Evolutionary conservation across 2,113 vertebrate genomes (phyloP), one percentile per base, ranked within the genome.

Genomic region (Salvelinus namaycush): DNA sequence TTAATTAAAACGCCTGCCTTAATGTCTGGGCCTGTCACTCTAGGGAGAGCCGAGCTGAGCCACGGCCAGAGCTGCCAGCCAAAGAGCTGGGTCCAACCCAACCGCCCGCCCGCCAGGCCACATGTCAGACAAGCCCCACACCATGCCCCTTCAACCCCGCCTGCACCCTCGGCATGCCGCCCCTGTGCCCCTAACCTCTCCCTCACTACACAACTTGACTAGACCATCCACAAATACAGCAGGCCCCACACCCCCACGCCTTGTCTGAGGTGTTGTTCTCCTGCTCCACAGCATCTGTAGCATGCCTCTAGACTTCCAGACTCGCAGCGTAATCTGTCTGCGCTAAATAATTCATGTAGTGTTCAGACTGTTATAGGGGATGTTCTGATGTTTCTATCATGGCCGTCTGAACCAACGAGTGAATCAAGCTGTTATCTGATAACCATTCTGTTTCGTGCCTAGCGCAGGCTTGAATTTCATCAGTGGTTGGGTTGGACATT

Each of bases 1-100:
- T 89, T 93, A 92, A 91, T 93, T 93, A 92, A 92, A 92, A 91
- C 82, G 91, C 89, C 89, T 90, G 87, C 87, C 90, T 90, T 91
- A 92, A 90, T 92, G 89, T 92, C 87, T 90, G 86, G 86, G 88
- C 87, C 87, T 82, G 88, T 90, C 90, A 93, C 89, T 91, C 90
- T 76, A 73, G 89, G 82, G 90, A 79, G 81, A 73, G 64, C 70
- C 9, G 68, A 48, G 68, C 39, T 49, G 68, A 70, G 39, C 34
- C 39, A 20, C 20, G 39, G 39, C 68, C 68, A 49, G 68, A 79
- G 68, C 75, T 89, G 87, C 87, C 89, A 77, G 87, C 83, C 86
- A 86, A 83, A 70, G 78, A 83, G 76, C 79, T 83, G 87, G 26
- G 24, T 16, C 20, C 20, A 49, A 20, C 67, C 67, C 29, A 34